Conservation (phyloP, 2,888 invertebrate genomes). For the Apodemia zela region DNA sequence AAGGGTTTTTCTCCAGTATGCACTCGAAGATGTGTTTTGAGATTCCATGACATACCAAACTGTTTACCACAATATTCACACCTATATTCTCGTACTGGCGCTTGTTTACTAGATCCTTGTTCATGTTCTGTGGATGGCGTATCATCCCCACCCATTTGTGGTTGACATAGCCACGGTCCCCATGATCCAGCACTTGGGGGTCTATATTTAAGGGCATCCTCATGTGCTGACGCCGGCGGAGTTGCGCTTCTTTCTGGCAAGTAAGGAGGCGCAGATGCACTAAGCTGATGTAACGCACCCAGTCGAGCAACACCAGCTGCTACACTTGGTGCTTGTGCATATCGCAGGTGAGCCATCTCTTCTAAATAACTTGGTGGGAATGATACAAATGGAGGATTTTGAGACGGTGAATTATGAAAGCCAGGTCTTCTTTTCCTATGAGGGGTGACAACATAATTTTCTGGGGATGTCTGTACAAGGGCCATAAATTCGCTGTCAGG, state of each 20-base stretch:
- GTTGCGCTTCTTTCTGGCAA: constrained; percentile 82
- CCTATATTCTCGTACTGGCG: constrained; percentile 90
- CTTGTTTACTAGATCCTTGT: constrained; percentile 78
- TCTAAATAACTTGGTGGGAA: constrained; percentile 88
- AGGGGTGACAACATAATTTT: constrained; percentile 92
- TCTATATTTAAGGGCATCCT: constrained; percentile 80
- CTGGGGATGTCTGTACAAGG: constrained; percentile 86
- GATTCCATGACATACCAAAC: constrained; percentile 95
- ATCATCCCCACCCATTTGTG: constrained; percentile 80
- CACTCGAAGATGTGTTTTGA: constrained; percentile 92
- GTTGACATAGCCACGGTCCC: constrained; percentile 85
- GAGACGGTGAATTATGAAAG: constrained; percentile 92
- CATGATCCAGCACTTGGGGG: constrained; percentile 87
- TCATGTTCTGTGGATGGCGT: constrained; percentile 71
- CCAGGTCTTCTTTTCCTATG: constrained; percentile 92
- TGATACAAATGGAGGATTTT: constrained; percentile 92
- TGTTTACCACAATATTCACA: constrained; percentile 95
- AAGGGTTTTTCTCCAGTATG: constrained; percentile 95
- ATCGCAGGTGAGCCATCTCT: constrained; percentile 83
- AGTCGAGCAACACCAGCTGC: constrained; percentile 78
- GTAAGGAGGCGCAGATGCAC: constrained; percentile 88
- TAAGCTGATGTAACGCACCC: constrained; percentile 81
- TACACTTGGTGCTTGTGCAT: constrained; percentile 80
- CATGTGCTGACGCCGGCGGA: constrained; percentile 80
- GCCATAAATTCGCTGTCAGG: constrained; percentile 86